Evolutionary conservation across 2,113 vertebrate genomes (phyloP), one percentile per base, ranked within the genome.

Genomic region (Tenebrosternarchus preto): DNA sequence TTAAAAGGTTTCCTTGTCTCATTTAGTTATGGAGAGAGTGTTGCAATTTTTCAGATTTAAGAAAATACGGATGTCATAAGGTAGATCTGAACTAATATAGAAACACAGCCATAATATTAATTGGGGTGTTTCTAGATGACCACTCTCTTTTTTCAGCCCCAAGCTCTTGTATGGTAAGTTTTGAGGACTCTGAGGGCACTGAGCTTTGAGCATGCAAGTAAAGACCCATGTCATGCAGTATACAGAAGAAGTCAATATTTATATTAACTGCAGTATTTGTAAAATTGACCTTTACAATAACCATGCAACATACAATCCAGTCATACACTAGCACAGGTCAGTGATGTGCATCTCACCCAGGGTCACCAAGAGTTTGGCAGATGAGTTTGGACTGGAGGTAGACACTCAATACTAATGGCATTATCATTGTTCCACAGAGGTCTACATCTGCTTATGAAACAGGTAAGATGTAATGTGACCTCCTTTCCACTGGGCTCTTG

Each of bases 391-490:
- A 71, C 15, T 64, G n/a, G 59, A 71, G 17, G 39, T 36, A 53
- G 73, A 82, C 36, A 82, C 25, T 73, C 36, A 60, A 76, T 66
- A 55, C 80, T 79, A 67, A 82, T 80, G n/a, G 24, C 68, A 82
- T 76, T 61, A 72, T 76, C 71, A 72, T 71, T 39, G 55, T 59
- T 60, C 53, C 68, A 15, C 68, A 56, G 64, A 39, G 56, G 67
- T 22, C 20, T 77, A 22, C 25, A 31, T 31, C 25, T 61, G 50
- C 84, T 78, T 80, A 68, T 29, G 20, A 77, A 85, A 80, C 77
- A 74, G 55, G 61, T 82, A 73, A 78, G 80, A 76, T 69, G 72
- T 76, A 36, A 36, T 36, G 33, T 36, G 59, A 80, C 68, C 73
- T 82, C 36, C 53, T 80, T 78, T 66, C 17, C 77, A 19, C 11